Conservation (phyloP, 2,888 invertebrate genomes). For the Encarsia formosa region DNA sequence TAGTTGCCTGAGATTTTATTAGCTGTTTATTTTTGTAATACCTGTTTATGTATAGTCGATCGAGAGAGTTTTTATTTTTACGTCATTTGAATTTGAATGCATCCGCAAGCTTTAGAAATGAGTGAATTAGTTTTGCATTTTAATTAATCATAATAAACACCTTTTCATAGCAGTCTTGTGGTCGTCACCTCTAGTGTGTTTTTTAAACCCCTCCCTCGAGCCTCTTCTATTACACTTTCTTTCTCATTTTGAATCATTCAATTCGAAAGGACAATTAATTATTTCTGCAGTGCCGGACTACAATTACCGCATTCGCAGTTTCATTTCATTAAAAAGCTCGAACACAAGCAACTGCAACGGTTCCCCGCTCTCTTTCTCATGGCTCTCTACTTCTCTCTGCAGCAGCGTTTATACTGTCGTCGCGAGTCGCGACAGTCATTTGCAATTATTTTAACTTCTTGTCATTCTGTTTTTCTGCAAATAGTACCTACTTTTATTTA, state of each 20-base stretch:
- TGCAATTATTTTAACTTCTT: slow-evolving; percentile 14
- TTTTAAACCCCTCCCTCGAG: neutral
- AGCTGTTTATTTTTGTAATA: no score
- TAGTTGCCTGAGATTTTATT: no score
- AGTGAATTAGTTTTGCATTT: no score
- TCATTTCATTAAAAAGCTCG: slow-evolving; percentile 26
- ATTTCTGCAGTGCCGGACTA: slow-evolving; percentile 24
- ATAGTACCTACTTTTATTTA: neutral
- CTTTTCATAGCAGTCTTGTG: slow-evolving; percentile 12
- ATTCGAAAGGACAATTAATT: slow-evolving; percentile 26
- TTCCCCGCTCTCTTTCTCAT: neutral
- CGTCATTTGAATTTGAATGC: slow-evolving; percentile 19
- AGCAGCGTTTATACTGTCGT: no score
- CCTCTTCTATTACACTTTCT: slow-evolving; percentile 1
- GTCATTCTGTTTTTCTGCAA: no score
- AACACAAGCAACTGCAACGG: neutral
- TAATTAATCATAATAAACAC: no score
- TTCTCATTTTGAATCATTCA: slow-evolving; percentile 21
- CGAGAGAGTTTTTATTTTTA: neutral
- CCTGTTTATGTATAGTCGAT: no score
- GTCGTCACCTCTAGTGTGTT: slow-evolving; percentile 18
- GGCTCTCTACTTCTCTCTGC: slow-evolving; percentile 10
- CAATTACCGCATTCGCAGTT: slow-evolving; percentile 25
- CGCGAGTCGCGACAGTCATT: slow-evolving; percentile 4
- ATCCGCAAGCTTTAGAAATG: slow-evolving; percentile 1